A percentile compares a stretch with the other conserved stretches of the same genome.
These are phyloP conservation scores for Pachyseris speciosa DNA, from an alignment of 64 coral and sea anemone genomes.

Conservation along the genomic window DNA sequence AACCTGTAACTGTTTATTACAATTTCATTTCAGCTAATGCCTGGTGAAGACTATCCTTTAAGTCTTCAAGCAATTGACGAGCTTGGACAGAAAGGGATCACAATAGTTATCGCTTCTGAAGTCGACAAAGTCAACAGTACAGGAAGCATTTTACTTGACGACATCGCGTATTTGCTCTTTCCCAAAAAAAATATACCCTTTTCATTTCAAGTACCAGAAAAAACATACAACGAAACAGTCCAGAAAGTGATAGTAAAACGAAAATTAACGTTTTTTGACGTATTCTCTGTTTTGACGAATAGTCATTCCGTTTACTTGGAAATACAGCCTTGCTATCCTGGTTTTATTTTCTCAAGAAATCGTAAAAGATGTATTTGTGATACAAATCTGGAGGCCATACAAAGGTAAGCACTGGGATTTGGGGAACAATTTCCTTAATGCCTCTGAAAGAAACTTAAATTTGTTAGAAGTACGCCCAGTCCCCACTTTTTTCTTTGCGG, in stretches of 20 bases:
- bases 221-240: background rate
- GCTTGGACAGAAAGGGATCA: too few relatives aligned
- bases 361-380: background rate
- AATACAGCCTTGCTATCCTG: background rate
- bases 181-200: slow-evolving; percentile 61
- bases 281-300: background rate
- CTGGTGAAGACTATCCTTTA: slow-evolving; percentile 71
- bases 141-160: background rate
- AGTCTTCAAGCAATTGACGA: slow-evolving; percentile 73
- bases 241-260: background rate
- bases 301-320: background rate
- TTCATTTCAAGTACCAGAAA: slow-evolving; percentile 5
- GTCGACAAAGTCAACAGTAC: background rate
- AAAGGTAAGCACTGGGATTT: background rate
- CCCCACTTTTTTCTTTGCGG: too few relatives aligned
- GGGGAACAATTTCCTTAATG: too few relatives aligned
- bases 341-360: background rate
- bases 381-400: background rate
- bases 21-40: slow-evolving; percentile 38
- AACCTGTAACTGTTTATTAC: too few relatives aligned
- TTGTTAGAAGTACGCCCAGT: too few relatives aligned
- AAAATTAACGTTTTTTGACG: background rate
- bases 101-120: slow-evolving; percentile 24
- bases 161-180: slow-evolving; percentile 40
- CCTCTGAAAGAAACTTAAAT: too few relatives aligned